phyloP scores from a whole-genome alignment of 64 coral and sea anemone species.

The Anthopleura sola region DNA sequence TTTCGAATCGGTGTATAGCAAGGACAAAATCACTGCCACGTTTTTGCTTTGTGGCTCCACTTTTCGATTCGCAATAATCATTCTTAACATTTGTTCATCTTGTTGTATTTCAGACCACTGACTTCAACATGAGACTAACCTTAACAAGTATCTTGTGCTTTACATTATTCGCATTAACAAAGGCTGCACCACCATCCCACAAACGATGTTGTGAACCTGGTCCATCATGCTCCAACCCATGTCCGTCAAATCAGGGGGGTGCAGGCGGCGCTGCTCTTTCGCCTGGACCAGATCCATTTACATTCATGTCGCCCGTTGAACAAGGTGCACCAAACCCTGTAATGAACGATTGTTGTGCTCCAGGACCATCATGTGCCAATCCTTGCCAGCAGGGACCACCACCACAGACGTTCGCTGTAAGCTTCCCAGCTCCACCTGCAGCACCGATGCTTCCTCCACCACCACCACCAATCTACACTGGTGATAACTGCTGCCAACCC shows the following conservation, averaged over 20 bases:
- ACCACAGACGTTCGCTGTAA: neutral
- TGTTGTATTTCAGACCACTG: constrained; percentile 24
- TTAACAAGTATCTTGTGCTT: constrained; percentile 46
- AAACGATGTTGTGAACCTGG: constrained; percentile 49
- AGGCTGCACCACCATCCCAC: constrained; percentile 1
- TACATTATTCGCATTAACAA: constrained; percentile 45
- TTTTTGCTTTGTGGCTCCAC: too few relatives aligned
- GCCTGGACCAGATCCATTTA: neutral
- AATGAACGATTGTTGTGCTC: constrained; percentile 28
- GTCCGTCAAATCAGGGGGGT: neutral
- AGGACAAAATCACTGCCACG: too few relatives aligned
- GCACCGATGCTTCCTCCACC: constrained; percentile 16
- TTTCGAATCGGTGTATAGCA: too few relatives aligned
- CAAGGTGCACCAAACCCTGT: constrained; percentile 18
- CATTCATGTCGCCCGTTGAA: neutral
- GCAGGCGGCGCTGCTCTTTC: neutral
- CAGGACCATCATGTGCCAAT: constrained; percentile 27
- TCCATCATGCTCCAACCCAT: constrained; percentile 26
- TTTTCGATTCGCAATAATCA: too few relatives aligned
- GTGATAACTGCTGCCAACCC: constrained; percentile 35
- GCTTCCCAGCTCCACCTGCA: constrained; percentile 21
- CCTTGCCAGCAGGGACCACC: constrained; percentile 29
- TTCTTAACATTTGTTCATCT: too few relatives aligned
- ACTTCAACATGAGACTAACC: constrained; percentile 46
- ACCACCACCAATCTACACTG: constrained; percentile 1